A percentile compares a stretch with the other conserved stretches of the same genome.
Evolutionary conservation across 2,797 vertebrate genomes (phyloP).

Genomic region (Etheostoma perlongum): DNA sequence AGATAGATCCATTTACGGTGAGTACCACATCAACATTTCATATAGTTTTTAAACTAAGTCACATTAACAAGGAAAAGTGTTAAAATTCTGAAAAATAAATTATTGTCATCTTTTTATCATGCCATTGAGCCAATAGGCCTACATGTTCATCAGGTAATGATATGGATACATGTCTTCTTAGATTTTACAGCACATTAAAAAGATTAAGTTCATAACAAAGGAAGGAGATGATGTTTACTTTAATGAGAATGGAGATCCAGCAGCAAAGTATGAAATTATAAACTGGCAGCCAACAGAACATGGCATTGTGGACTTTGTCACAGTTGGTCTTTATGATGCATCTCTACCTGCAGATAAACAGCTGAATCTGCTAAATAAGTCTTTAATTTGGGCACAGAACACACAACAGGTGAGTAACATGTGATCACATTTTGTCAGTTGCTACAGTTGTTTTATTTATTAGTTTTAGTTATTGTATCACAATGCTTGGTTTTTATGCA

Average conservation of each 20-base stretch:
- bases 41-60: background rate
- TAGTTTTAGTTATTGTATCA: too few species aligned
- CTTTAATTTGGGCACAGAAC: conserved; percentile 74
- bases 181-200: conserved; percentile 74
- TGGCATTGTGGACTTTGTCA: conserved; percentile 72
- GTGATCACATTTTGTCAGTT: too few species aligned
- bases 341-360: conserved; percentile 65
- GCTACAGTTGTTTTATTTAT: too few species aligned
- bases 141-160: background rate
- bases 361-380: conserved; percentile 59
- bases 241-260: conserved; percentile 79
- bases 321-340: conserved; percentile 80
- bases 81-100: background rate
- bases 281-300: conserved; percentile 79
- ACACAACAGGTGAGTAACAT: conserved; percentile 53
- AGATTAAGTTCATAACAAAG: conserved; percentile 70
- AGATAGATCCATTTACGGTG: conserved; percentile 71
- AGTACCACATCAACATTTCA: conserved; percentile 2
- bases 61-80: background rate
- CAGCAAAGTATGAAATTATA: conserved; percentile 84
- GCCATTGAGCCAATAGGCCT: background rate
- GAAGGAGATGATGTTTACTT: conserved; percentile 79
- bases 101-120: background rate
- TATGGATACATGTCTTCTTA: conserved; percentile 21
- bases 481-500: too few species aligned